These are phyloP conservation scores for Pterocles gutturalis DNA, from an alignment of 2,113 vertebrate species.

Conservation along the genomic window DNA sequence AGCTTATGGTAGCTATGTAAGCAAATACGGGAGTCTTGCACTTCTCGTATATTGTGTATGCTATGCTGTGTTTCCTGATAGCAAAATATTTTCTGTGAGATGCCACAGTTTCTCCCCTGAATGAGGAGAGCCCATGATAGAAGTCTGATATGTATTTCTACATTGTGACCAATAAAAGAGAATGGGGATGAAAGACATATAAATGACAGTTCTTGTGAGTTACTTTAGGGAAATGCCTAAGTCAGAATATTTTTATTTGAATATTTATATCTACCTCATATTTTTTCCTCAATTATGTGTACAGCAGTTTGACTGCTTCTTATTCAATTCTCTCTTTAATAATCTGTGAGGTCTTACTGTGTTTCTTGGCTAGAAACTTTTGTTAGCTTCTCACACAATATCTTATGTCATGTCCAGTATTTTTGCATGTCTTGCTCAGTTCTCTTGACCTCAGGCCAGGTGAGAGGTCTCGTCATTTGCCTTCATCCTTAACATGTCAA, in stretches of 20 bases:
- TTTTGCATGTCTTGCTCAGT: neutral
- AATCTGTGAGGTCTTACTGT: neutral
- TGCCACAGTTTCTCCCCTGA: neutral
- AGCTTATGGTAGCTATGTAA: neutral
- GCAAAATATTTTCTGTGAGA: neutral
- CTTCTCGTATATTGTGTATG: neutral
- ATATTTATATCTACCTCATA: neutral
- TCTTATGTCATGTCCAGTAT: neutral
- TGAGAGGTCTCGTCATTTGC: neutral
- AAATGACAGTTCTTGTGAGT: neutral
- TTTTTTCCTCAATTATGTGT: neutral
- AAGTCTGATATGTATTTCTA: neutral
- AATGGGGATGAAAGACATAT: neutral
- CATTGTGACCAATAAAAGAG: neutral
- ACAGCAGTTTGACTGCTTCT: neutral
- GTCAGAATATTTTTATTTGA: neutral
- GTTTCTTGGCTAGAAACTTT: neutral
- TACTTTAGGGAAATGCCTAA: neutral
- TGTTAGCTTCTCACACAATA: neutral
- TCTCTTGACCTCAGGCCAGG: neutral
- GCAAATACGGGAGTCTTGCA: neutral
- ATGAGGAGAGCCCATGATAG: fast-evolving
- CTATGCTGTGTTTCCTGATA: neutral
- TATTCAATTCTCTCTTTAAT: neutral
- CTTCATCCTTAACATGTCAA: neutral